These are phyloP conservation scores for Naso thynnoides DNA, from an alignment of 2,797 vertebrate species.

Conservation along the genomic window DNA sequence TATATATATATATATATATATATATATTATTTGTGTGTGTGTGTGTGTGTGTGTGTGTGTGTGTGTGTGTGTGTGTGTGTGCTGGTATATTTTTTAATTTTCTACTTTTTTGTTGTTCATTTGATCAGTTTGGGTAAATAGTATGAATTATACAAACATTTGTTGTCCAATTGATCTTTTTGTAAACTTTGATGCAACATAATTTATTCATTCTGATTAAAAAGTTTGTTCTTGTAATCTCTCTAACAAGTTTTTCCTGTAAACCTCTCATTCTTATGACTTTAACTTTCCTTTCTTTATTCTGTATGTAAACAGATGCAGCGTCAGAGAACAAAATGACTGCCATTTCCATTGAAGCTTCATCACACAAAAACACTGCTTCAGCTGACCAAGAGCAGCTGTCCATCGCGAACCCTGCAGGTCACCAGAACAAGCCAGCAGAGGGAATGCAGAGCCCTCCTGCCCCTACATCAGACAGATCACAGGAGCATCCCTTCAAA, in stretches of 20 bases:
- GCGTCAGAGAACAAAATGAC: slow-evolving; percentile 50
- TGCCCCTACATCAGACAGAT: slow-evolving; percentile 18
- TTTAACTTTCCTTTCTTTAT: slow-evolving; percentile 24
- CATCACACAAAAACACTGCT: slow-evolving; percentile 52
- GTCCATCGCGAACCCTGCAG: slow-evolving; percentile 46
- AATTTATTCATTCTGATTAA: not conserved
- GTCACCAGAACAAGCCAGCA: slow-evolving; percentile 37
- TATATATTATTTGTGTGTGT: no score
- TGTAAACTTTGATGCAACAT: not conserved
- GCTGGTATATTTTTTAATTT: slow-evolving; percentile 18
- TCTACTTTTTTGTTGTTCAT: not conserved
- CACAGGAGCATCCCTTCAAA: slow-evolving; percentile 38
- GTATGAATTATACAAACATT: not conserved
- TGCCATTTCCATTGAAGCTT: slow-evolving; percentile 42
- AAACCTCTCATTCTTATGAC: not conserved
- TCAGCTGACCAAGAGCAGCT: slow-evolving; percentile 48
- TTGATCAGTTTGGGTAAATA: not conserved
- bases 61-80: no score
- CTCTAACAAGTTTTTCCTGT: not conserved
- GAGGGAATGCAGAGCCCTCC: slow-evolving; percentile 60
- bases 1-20: no score
- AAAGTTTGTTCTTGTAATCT: not conserved
- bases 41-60: no score
- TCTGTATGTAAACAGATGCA: slow-evolving; percentile 66
- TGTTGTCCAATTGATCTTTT: not conserved